phyloP scores from a whole-genome alignment of 1,140 invertebrate genomes.

The Pseudomyrmex concolor region DNA sequence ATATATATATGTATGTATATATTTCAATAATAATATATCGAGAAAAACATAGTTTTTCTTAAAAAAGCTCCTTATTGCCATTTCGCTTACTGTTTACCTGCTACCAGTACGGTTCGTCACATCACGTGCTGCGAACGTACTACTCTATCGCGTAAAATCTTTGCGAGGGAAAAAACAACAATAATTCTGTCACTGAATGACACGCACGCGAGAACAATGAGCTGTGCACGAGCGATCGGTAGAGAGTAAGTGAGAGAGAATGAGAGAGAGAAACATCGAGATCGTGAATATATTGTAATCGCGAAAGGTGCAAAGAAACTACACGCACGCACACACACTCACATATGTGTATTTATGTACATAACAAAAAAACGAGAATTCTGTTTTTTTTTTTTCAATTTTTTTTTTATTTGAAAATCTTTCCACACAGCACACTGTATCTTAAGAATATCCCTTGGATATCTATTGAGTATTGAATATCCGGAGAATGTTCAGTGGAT shows the following conservation, averaged over 20 bases:
- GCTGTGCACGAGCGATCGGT: slow-evolving; percentile 50
- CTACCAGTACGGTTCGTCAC: not conserved
- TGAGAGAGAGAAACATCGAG: slow-evolving; percentile 24
- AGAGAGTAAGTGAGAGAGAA: slow-evolving; percentile 58
- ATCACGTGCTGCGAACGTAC: slow-evolving; percentile 27
- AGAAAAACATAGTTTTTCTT: slow-evolving; percentile 21
- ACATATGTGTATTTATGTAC: too few relatives aligned
- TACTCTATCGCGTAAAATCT: slow-evolving; percentile 27
- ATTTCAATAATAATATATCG: slow-evolving; percentile 14
- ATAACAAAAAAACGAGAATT: too few relatives aligned
- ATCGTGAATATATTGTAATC: too few relatives aligned
- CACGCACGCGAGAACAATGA: not conserved
- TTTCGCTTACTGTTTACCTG: slow-evolving; percentile 25
- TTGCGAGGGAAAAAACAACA: slow-evolving; percentile 28
- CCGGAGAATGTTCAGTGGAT: too few relatives aligned
- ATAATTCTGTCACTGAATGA: slow-evolving; percentile 49
- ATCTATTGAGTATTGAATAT: too few relatives aligned
- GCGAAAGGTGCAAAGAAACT: too few relatives aligned
- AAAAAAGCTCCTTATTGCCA: slow-evolving; percentile 35
- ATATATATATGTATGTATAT: too few relatives aligned
- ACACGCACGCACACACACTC: too few relatives aligned
- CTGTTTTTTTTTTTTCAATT: too few relatives aligned
- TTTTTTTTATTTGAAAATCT: too few relatives aligned
- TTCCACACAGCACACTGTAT: too few relatives aligned
- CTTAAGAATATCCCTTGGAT: too few relatives aligned